Evolutionary conservation across 1,140 invertebrate genomes (phyloP).

Genomic region (Microplitis mediator): DNA sequence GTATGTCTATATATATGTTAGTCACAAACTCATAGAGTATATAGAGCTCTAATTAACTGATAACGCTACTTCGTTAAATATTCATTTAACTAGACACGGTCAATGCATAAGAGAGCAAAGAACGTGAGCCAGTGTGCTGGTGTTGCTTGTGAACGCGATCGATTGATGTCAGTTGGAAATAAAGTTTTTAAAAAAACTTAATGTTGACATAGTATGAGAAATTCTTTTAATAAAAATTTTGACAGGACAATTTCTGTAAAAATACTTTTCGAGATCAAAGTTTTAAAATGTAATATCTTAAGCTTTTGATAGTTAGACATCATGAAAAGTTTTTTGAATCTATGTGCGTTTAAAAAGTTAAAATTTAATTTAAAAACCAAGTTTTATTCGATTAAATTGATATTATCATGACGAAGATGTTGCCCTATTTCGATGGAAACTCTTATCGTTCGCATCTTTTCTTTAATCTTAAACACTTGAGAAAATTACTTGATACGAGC

Average conservation of each 20-base stretch:
- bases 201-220: neutral
- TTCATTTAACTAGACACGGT: slow-evolving; percentile 9
- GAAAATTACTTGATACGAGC: neutral
- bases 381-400: neutral
- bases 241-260: neutral
- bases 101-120: neutral
- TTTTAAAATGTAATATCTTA: slow-evolving; percentile 3
- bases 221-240: neutral
- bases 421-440: neutral
- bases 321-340: neutral
- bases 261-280: neutral
- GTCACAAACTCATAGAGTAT: neutral
- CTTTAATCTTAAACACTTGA: neutral
- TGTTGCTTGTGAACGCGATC: neutral
- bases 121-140: neutral
- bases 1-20: neutral
- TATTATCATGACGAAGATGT: neutral
- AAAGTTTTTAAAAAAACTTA: neutral
- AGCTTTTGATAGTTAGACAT: neutral
- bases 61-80: slow-evolving; percentile 16
- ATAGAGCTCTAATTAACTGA: slow-evolving; percentile 3
- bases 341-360: neutral
- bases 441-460: neutral
- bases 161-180: neutral
- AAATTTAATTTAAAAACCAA: neutral